Conservation (phyloP, 2,113 vertebrate genomes). For the Oreochromis spilurus region DNA sequence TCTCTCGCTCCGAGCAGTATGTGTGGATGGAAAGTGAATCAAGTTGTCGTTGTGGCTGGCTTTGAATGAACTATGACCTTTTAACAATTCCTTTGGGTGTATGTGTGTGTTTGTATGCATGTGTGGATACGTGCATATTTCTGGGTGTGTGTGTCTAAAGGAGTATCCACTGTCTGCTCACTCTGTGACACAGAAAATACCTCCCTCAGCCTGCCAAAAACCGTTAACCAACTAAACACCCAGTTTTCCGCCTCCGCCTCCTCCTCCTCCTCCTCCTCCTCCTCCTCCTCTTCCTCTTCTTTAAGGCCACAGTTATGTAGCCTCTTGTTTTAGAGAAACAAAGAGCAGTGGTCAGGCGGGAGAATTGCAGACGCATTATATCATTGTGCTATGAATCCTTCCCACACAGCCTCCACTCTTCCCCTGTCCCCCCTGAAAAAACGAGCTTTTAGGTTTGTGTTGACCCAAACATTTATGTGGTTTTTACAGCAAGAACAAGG, state of each 20-base stretch:
- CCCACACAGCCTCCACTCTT: conserved; percentile 19
- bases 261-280: background rate
- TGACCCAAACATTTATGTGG: conserved; percentile 56
- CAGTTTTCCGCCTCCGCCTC: background rate
- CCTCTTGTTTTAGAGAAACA: conserved; percentile 54
- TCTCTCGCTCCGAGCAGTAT: background rate
- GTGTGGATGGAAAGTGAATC: background rate
- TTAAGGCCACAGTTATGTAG: conserved; percentile 64
- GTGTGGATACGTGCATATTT: accelerated
- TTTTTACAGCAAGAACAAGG: conserved; percentile 40
- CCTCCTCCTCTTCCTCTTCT: conserved; percentile 21
- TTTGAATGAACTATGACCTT: conserved; percentile 28
- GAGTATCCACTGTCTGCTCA: conserved; percentile 32
- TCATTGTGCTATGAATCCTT: conserved; percentile 38
- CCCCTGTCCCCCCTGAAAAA: conserved; percentile 20
- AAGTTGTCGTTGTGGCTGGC: background rate
- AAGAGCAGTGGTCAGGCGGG: conserved; percentile 38
- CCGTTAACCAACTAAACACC: conserved; percentile 58
- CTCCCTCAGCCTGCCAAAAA: conserved; percentile 48
- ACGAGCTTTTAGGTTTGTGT: conserved; percentile 14
- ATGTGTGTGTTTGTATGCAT: background rate
- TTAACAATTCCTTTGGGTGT: background rate
- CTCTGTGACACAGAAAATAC: conserved; percentile 39
- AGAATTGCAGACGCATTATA: conserved; percentile 27
- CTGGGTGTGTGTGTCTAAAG: background rate